Percentiles rank a stretch among this genome's conserved stretches.
These are phyloP conservation scores for Alentia gelatinosa DNA, from an alignment of 2,888 invertebrate species.

Conservation along the genomic window DNA sequence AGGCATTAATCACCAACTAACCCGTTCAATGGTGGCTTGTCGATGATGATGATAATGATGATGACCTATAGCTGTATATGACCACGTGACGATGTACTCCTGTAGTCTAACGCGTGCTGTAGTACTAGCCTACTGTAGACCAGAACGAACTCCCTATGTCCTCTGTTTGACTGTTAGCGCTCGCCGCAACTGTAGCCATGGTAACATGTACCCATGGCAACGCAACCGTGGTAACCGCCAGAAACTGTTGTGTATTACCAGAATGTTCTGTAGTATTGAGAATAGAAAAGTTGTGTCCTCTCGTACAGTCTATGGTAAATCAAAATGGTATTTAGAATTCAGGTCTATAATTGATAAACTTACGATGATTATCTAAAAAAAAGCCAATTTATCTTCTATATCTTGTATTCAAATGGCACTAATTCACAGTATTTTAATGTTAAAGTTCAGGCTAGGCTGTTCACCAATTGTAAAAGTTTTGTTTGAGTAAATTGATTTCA, in stretches of 20 bases:
- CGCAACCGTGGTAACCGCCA: constrained; percentile 52
- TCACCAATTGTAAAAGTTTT: constrained; percentile 7
- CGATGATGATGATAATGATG: constrained; percentile 39
- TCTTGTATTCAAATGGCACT: not conserved
- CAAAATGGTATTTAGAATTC: not conserved
- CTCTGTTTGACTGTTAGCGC: constrained; percentile 54
- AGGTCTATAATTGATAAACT: not conserved
- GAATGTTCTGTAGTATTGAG: constrained; percentile 53
- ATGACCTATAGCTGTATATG: constrained; percentile 41
- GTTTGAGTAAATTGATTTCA: constrained; percentile 16
- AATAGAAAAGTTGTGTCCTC: constrained; percentile 42
- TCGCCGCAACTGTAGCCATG: constrained; percentile 53
- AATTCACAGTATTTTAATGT: not conserved
- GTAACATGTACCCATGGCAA: constrained; percentile 44
- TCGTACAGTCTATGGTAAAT: constrained; percentile 33
- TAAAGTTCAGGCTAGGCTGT: not conserved
- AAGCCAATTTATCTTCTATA: not conserved
- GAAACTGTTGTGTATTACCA: constrained; percentile 53
- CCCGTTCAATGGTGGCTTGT: constrained; percentile 49
- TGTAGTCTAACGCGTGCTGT: constrained; percentile 49
- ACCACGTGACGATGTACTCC: constrained; percentile 45
- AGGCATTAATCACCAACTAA: constrained; percentile 50
- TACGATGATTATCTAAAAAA: not conserved
- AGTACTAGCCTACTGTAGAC: constrained; percentile 50
- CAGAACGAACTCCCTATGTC: constrained; percentile 46